Conservation (phyloP, 2,113 vertebrate species). For the Dipodomys spectabilis region DNA sequence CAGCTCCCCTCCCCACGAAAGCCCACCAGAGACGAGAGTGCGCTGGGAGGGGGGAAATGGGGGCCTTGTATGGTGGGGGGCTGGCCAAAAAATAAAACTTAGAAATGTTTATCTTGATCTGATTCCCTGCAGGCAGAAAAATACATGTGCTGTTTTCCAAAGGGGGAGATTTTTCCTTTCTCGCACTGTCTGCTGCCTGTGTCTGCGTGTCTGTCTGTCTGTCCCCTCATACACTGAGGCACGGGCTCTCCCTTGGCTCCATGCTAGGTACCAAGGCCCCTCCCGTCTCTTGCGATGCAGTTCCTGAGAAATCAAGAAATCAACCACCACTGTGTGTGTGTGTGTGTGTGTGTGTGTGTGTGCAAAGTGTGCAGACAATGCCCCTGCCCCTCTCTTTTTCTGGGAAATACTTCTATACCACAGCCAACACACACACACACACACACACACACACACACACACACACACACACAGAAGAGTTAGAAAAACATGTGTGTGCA, state of each 20-base stretch:
- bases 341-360: no score
- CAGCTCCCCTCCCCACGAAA: neutral
- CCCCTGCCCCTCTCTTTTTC: no score
- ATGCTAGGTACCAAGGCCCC: no score
- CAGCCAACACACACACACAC: neutral
- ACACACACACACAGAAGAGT: neutral
- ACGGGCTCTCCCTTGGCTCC: no score
- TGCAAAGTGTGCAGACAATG: no score
- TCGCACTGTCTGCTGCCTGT: neutral
- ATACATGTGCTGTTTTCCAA: neutral
- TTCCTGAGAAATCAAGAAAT: no score
- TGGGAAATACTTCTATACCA: no score
- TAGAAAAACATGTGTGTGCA: neutral
- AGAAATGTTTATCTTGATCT: neutral
- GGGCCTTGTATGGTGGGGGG: neutral
- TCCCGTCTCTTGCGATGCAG: no score
- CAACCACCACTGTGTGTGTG: no score
- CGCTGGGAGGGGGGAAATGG: accelerated
- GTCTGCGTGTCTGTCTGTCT: neutral
- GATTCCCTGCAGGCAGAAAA: neutral
- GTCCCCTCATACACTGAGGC: neutral
- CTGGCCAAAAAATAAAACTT: neutral
- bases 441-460: neutral
- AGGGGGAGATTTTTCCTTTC: neutral
- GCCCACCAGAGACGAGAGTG: neutral